A percentile compares a stretch with the other conserved stretches of the same genome.
Conservation (phyloP, 2,113 vertebrate genomes). For the Puma concolor region DNA sequence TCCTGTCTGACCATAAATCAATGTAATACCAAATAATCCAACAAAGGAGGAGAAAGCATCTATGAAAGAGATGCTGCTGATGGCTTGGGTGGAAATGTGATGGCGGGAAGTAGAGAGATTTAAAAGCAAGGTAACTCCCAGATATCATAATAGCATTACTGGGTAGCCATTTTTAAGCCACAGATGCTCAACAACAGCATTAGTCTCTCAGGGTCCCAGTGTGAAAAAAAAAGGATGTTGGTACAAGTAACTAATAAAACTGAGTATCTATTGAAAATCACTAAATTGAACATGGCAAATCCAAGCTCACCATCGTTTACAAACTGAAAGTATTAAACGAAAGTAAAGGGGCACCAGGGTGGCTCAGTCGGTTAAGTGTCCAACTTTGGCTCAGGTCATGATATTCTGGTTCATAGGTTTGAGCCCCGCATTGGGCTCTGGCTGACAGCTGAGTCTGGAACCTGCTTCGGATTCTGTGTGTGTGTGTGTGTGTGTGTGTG, state of each 20-base stretch:
- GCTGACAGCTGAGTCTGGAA: no score
- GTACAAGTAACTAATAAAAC: not conserved
- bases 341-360: not conserved
- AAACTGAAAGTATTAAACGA: not conserved
- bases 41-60: not conserved
- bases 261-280: not conserved
- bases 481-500: no score
- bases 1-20: not conserved
- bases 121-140: not conserved
- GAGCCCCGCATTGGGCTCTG: no score
- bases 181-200: not conserved
- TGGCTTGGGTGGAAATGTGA: not conserved
- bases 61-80: not conserved
- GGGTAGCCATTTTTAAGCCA: not conserved
- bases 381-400: no score
- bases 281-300: not conserved
- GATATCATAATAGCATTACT: not conserved
- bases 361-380: no score
- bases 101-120: not conserved
- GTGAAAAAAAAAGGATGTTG: not conserved
- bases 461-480: no score
- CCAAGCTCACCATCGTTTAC: not conserved
- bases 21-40: not conserved
- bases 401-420: no score
- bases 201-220: not conserved